phyloP scores from a whole-genome alignment of 2,797 vertebrate species.

The Sparus aurata region DNA sequence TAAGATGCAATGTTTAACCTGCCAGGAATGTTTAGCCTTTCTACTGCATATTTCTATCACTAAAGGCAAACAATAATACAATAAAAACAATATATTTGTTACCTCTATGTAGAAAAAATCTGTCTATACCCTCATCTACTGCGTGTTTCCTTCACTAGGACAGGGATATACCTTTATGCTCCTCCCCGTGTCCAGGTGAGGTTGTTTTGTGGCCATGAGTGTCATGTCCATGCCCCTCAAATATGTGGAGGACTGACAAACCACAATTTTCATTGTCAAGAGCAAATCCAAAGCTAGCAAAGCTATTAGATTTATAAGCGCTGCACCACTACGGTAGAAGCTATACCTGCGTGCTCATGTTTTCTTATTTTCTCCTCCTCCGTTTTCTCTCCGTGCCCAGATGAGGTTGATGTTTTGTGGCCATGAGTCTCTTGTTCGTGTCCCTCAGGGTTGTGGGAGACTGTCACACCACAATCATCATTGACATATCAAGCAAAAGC shows the following conservation, averaged over 20 bases:
- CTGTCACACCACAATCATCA: neutral
- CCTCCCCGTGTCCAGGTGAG: neutral
- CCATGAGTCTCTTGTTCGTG: constrained; percentile 1
- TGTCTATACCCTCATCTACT: too few species aligned
- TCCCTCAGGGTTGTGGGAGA: neutral
- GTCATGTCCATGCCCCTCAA: neutral
- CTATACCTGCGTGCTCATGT: constrained; percentile 41
- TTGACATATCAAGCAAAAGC: neutral
- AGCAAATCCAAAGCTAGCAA: too few species aligned
- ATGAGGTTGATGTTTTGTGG: neutral
- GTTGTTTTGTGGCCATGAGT: constrained; percentile 11
- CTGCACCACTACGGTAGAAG: neutral
- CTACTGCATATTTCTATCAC: too few species aligned
- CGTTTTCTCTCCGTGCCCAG: neutral
- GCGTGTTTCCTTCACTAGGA: too few species aligned
- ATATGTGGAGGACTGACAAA: constrained; percentile 20
- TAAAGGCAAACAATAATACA: too few species aligned
- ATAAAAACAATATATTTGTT: too few species aligned
- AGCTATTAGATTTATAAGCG: neutral
- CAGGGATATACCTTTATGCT: too few species aligned
- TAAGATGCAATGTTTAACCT: too few species aligned
- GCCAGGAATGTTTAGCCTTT: too few species aligned
- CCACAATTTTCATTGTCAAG: neutral
- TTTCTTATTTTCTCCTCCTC: constrained; percentile 21
- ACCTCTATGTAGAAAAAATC: too few species aligned